These are phyloP conservation scores for Montipora capricornis DNA, from an alignment of 64 coral and sea anemone genomes.

Conservation along the genomic window DNA sequence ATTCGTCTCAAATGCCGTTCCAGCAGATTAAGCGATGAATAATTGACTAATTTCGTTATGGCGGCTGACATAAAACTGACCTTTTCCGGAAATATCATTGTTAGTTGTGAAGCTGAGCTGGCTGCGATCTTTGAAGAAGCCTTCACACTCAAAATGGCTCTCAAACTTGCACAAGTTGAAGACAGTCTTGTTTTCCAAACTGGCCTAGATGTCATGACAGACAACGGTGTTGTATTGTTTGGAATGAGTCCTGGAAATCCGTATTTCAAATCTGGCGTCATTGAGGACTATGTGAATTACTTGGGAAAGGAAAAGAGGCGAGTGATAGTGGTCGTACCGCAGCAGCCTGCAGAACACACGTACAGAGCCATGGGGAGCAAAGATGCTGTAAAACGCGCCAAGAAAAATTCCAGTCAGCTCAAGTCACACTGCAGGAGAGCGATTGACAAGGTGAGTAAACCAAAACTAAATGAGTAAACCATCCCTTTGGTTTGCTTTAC, in stretches of 20 bases:
- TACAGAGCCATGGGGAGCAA: constrained; percentile 76
- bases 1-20: constrained; percentile 10
- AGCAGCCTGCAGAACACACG: constrained; percentile 74
- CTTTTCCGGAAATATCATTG: not conserved
- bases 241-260: constrained; percentile 84
- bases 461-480: not conserved
- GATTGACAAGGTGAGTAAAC: constrained; percentile 64
- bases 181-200: constrained; percentile 44
- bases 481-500: not conserved
- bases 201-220: constrained; percentile 48
- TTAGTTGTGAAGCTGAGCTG: constrained; percentile 5
- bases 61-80: not conserved
- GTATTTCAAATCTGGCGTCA: constrained; percentile 57
- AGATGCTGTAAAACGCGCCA: constrained; percentile 78
- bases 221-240: constrained; percentile 72
- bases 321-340: constrained; percentile 54
- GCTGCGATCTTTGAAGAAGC: not conserved
- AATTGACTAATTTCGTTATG: not conserved
- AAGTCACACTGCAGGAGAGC: constrained; percentile 67
- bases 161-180: constrained; percentile 26
- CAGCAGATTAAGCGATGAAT: not conserved
- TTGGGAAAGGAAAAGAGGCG: constrained; percentile 58
- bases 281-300: constrained; percentile 66
- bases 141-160: constrained; percentile 1
- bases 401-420: constrained; percentile 66